These are phyloP conservation scores for Ophiodon elongatus DNA, from an alignment of 2,113 vertebrate genomes.

Conservation along the genomic window DNA sequence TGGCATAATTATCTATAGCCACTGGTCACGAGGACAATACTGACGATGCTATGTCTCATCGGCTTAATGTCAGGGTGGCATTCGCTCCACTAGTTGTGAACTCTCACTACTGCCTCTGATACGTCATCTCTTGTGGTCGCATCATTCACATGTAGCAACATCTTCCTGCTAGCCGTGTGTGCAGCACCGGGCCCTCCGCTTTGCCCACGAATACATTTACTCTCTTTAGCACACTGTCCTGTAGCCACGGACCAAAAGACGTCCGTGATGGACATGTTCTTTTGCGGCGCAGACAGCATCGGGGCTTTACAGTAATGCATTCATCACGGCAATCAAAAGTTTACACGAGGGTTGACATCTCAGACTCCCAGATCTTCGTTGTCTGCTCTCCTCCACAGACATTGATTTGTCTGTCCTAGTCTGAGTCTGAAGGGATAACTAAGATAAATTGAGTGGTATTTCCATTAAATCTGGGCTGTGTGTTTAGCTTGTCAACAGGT, in stretches of 20 bases:
- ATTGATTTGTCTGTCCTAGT: slow-evolving; percentile 60
- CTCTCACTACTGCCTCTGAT: slow-evolving; percentile 39
- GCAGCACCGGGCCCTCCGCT: background rate
- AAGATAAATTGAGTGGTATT: slow-evolving; percentile 72
- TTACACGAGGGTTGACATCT: slow-evolving; percentile 43
- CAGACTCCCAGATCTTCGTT: slow-evolving; percentile 23
- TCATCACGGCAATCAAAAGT: slow-evolving; percentile 68
- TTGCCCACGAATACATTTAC: slow-evolving; percentile 26
- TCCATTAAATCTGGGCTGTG: slow-evolving; percentile 66
- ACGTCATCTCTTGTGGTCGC: slow-evolving; percentile 62
- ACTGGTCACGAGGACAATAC: slow-evolving; percentile 74
- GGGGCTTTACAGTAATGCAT: slow-evolving; percentile 58
- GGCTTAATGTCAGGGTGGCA: slow-evolving; percentile 70
- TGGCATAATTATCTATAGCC: slow-evolving; percentile 71
- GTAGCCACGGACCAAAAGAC: slow-evolving; percentile 36
- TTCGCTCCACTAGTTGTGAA: slow-evolving; percentile 61
- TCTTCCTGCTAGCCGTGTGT: slow-evolving; percentile 10
- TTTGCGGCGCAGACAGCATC: slow-evolving; percentile 42
- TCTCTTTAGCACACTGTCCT: slow-evolving; percentile 7
- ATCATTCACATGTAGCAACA: slow-evolving; percentile 53
- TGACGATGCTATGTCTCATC: slow-evolving; percentile 58
- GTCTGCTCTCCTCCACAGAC: slow-evolving; percentile 51
- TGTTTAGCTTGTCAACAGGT: slow-evolving; percentile 77
- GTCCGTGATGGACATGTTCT: slow-evolving; percentile 37
- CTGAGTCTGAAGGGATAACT: slow-evolving; percentile 65